Evolutionary conservation across 92 coral and sea anemone species (phyloP).

Genomic region (Actinernus sp.): DNA sequence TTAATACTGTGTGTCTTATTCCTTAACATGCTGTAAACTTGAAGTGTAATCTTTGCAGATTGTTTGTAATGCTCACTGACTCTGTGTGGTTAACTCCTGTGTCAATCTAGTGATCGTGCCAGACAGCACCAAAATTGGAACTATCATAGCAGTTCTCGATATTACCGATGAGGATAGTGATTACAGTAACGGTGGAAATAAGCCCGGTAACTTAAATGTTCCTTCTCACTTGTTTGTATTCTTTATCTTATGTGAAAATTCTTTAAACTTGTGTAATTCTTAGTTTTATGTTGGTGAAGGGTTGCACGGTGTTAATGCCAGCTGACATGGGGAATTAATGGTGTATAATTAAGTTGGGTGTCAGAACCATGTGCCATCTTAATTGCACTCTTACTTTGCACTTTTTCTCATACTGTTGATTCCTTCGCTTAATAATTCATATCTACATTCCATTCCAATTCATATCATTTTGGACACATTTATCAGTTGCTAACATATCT

Average conservation of each 20-base stretch:
- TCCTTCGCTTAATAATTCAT: no score
- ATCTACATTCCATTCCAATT: no score
- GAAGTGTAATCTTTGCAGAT: constrained; percentile 31
- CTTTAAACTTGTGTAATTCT: not conserved
- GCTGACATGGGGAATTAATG: not conserved
- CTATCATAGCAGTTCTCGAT: constrained; percentile 42
- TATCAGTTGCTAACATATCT: no score
- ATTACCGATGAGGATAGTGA: constrained; percentile 37
- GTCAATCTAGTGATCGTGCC: constrained; percentile 32
- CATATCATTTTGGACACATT: no score
- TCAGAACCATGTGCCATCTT: no score
- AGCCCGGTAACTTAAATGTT: constrained; percentile 32
- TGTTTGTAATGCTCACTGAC: constrained; percentile 11
- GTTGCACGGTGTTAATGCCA: not conserved
- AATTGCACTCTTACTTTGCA: no score
- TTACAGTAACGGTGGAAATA: constrained; percentile 8
- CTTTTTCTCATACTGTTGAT: no score
- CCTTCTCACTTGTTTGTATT: constrained; percentile 6
- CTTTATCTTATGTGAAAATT: not conserved
- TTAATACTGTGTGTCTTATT: constrained; percentile 39
- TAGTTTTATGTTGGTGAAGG: not conserved
- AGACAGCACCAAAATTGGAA: constrained; percentile 46
- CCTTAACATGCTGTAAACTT: constrained; percentile 31
- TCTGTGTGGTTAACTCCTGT: constrained; percentile 28
- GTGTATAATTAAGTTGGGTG: not conserved